A percentile compares a stretch with the other conserved stretches of the same genome.
phyloP scores from a whole-genome alignment of 2,888 invertebrate species.

The Hymenopus coronatus region DNA sequence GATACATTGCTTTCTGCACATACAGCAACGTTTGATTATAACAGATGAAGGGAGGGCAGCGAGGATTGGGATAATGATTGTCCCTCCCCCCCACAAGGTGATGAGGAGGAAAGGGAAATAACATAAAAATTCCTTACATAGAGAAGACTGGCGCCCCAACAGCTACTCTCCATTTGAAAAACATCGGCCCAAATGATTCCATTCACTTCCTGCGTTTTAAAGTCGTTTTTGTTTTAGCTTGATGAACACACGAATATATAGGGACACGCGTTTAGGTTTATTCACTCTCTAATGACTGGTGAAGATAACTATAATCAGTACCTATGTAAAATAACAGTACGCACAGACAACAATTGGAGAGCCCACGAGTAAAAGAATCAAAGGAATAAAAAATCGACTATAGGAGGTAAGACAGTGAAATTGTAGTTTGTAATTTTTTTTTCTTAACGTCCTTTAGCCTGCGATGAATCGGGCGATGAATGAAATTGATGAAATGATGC shows the following conservation, averaged over 20 bases:
- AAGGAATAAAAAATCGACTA: too few relatives aligned
- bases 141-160: not conserved
- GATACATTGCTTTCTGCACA: conserved; percentile 4
- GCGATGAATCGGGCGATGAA: too few relatives aligned
- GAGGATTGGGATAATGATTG: conserved; percentile 5
- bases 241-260: not conserved
- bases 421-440: too few relatives aligned
- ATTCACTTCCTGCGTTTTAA: not conserved
- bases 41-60: not conserved
- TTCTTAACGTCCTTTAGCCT: too few relatives aligned
- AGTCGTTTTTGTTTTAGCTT: not conserved
- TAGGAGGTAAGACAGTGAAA: too few relatives aligned
- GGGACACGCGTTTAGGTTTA: too few relatives aligned
- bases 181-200: not conserved
- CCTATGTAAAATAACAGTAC: too few relatives aligned
- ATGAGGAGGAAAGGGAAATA: conserved; percentile 7
- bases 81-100: not conserved
- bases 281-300: too few relatives aligned
- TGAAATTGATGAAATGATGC: too few relatives aligned
- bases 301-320: too few relatives aligned
- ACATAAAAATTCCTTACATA: conserved; percentile 13
- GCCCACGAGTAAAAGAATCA: too few relatives aligned
- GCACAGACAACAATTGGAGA: too few relatives aligned
- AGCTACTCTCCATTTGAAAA: not conserved
- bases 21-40: conserved; percentile 4